phyloP scores from a whole-genome alignment of 2,797 vertebrate genomes.

The Cottoperca gobio region DNA sequence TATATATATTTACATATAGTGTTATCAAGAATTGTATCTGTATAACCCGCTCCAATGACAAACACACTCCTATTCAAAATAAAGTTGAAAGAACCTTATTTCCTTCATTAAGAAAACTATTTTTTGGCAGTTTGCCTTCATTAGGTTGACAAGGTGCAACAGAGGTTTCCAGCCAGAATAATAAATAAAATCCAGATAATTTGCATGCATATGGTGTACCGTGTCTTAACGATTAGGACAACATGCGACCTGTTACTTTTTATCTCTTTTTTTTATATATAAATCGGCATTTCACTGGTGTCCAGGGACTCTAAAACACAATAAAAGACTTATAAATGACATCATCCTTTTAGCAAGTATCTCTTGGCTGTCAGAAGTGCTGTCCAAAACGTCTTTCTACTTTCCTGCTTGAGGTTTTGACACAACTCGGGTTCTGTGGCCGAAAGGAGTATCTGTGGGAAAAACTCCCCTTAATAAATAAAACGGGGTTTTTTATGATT shows the following conservation, averaged over 20 bases:
- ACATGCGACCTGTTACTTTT: neutral
- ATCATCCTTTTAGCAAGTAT: conserved; percentile 7
- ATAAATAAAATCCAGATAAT: neutral
- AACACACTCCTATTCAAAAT: neutral
- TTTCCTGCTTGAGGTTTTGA: conserved; percentile 3
- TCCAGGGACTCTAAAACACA: neutral
- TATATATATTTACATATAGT: neutral
- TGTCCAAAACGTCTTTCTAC: neutral
- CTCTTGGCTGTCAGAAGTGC: neutral
- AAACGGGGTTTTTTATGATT: too few species aligned
- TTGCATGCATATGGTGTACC: neutral
- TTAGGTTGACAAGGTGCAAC: neutral
- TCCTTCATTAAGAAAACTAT: too few species aligned
- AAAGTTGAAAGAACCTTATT: too few species aligned
- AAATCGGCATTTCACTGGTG: neutral
- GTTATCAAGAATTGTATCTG: neutral
- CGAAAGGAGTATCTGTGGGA: too few species aligned
- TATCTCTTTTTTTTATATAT: neutral
- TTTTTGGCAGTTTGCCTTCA: neutral
- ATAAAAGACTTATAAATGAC: conserved; percentile 6
- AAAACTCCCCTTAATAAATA: neutral
- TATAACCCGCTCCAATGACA: too few species aligned
- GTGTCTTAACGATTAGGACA: neutral
- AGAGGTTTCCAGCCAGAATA: neutral
- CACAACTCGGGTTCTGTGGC: conserved; percentile 8